These are phyloP conservation scores for Neocrepidodera transversa DNA, from an alignment of 2,888 invertebrate genomes.

Conservation along the genomic window DNA sequence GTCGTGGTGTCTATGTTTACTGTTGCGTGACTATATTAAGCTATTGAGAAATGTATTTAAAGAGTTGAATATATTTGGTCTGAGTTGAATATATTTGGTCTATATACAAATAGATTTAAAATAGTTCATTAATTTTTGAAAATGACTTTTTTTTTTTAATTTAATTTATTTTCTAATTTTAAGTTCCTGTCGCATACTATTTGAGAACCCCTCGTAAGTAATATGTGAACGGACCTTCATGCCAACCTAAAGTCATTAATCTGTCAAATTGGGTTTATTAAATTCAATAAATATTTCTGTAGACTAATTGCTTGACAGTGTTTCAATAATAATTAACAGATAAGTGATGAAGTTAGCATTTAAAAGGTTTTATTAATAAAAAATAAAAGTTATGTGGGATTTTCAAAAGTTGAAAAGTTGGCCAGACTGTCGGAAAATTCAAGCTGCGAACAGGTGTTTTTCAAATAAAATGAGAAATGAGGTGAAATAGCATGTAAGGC, in stretches of 20 bases:
- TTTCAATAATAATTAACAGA: background rate
- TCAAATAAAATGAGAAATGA: conserved; percentile 73
- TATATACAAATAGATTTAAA: too few species aligned
- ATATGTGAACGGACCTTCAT: background rate
- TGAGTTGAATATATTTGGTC: too few species aligned
- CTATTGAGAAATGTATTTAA: too few species aligned
- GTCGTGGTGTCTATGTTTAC: too few species aligned
- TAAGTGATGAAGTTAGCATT: too few species aligned
- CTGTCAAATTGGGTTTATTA: conserved; percentile 5
- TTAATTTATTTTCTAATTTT: too few species aligned
- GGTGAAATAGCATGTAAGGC: conserved; percentile 61
- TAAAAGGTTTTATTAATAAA: too few species aligned
- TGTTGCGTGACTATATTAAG: too few species aligned
- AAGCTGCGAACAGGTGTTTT: conserved; percentile 79
- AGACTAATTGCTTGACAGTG: background rate
- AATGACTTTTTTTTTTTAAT: too few species aligned
- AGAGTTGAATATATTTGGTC: too few species aligned
- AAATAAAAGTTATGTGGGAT: background rate
- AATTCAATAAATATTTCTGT: background rate
- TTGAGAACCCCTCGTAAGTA: background rate
- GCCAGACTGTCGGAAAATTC: conserved; percentile 73
- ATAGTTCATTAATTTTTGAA: too few species aligned
- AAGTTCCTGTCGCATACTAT: too few species aligned
- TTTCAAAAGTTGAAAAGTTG: conserved; percentile 54
- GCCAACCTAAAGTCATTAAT: conserved; percentile 12